Conservation (phyloP, 2,797 vertebrate species). For the Macroramphosus scolopax region DNA sequence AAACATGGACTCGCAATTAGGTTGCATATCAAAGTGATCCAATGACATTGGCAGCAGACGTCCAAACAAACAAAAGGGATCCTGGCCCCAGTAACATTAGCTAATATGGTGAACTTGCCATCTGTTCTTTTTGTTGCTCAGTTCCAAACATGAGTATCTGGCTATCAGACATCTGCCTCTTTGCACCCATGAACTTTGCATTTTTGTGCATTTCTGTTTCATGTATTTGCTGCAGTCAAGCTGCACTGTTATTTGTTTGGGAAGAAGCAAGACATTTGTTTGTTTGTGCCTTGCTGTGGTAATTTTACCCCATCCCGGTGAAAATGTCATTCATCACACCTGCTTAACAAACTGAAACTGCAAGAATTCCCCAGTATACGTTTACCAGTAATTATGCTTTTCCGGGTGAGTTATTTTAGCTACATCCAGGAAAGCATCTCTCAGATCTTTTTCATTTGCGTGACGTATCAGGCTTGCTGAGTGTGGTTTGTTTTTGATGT, state of each 20-base stretch:
- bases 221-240: not conserved
- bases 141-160: no score
- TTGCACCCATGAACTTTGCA: not conserved
- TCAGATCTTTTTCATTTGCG: no score
- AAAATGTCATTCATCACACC: not conserved
- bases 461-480: not conserved
- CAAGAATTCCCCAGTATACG: no score
- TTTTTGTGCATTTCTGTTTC: not conserved
- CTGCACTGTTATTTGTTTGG: no score
- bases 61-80: conserved; percentile 6
- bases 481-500: conserved; percentile 1
- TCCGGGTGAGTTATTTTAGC: no score
- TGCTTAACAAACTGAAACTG: no score
- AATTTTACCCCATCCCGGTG: not conserved
- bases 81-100: not conserved
- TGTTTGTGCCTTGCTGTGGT: not conserved
- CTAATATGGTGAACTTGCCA: not conserved
- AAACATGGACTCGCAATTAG: not conserved
- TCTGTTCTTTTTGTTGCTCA: not conserved
- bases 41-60: not conserved
- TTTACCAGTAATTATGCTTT: no score
- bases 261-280: no score
- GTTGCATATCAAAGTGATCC: not conserved
- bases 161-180: not conserved
- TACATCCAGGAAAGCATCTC: no score